Conservation (phyloP, 1,140 invertebrate species). For the Caenorhabditis brenneri region DNA sequence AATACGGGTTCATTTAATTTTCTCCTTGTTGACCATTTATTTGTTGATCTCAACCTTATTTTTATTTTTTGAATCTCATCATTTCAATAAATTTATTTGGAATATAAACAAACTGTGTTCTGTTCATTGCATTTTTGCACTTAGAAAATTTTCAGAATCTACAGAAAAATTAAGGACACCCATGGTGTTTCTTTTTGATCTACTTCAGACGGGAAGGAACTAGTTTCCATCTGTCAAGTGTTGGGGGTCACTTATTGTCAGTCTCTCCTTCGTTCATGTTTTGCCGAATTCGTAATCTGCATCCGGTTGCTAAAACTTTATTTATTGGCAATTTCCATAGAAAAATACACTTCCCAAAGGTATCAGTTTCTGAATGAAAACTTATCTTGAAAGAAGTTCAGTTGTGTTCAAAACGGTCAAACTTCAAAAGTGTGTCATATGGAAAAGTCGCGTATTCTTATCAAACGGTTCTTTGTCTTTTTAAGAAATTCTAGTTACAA, state of each 20-base stretch:
- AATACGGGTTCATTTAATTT: neutral
- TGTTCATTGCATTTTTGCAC: too few relatives aligned
- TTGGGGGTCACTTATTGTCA: neutral
- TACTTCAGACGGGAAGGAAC: too few relatives aligned
- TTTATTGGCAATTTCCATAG: neutral
- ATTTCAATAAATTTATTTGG: slow-evolving; percentile 25
- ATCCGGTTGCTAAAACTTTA: too few relatives aligned
- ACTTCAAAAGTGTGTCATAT: neutral
- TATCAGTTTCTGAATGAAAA: too few relatives aligned
- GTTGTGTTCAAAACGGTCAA: neutral
- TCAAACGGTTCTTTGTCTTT: neutral
- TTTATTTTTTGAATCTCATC: neutral
- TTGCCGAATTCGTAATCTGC: neutral
- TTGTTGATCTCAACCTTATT: neutral
- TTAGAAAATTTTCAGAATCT: neutral
- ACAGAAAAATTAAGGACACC: too few relatives aligned
- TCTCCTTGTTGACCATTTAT: neutral
- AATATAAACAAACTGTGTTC: too few relatives aligned
- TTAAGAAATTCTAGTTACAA: too few relatives aligned
- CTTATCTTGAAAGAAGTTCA: neutral
- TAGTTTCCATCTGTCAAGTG: neutral
- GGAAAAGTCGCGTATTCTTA: neutral
- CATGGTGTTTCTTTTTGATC: too few relatives aligned
- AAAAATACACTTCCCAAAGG: too few relatives aligned
- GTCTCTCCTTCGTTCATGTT: too few relatives aligned